phyloP scores from a whole-genome alignment of 2,888 invertebrate species.

The Drosophila yooni region DNA sequence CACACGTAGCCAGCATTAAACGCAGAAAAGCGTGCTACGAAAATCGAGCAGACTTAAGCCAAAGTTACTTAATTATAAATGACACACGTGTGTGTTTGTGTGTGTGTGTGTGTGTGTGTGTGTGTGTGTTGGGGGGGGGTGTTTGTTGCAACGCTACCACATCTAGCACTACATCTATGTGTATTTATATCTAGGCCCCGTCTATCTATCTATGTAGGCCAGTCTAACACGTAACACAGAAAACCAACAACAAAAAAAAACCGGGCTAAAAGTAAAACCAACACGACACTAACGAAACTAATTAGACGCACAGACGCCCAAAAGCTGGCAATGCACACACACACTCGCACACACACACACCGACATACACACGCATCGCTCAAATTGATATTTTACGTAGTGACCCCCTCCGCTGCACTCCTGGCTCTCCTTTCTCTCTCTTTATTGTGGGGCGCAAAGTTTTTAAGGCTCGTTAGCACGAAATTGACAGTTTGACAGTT shows the following conservation, averaged over 20 bases:
- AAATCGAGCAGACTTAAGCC: slow-evolving; percentile 67
- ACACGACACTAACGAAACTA: slow-evolving; percentile 78
- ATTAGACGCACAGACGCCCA: slow-evolving; percentile 76
- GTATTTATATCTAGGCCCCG: slow-evolving; percentile 2
- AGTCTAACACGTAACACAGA: slow-evolving; percentile 41
- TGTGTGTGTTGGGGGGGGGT: neutral
- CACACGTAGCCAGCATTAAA: slow-evolving; percentile 71
- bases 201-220: slow-evolving; percentile 69
- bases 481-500: slow-evolving; percentile 83
- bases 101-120: neutral
- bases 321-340: slow-evolving; percentile 59
- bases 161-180: slow-evolving; percentile 9
- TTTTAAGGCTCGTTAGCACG: slow-evolving; percentile 80
- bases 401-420: neutral
- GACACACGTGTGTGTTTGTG: slow-evolving; percentile 68
- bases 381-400: slow-evolving; percentile 79
- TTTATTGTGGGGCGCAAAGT: slow-evolving; percentile 64
- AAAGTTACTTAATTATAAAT: slow-evolving; percentile 80
- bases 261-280: slow-evolving; percentile 53
- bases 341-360: slow-evolving; percentile 42
- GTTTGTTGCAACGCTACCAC: slow-evolving; percentile 36
- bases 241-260: slow-evolving; percentile 28
- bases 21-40: slow-evolving; percentile 69
- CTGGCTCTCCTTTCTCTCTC: slow-evolving; percentile 1
- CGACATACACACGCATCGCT: slow-evolving; percentile 58